phyloP scores from a whole-genome alignment of 2,113 vertebrate genomes.

The Sapayoa aenigma region DNA sequence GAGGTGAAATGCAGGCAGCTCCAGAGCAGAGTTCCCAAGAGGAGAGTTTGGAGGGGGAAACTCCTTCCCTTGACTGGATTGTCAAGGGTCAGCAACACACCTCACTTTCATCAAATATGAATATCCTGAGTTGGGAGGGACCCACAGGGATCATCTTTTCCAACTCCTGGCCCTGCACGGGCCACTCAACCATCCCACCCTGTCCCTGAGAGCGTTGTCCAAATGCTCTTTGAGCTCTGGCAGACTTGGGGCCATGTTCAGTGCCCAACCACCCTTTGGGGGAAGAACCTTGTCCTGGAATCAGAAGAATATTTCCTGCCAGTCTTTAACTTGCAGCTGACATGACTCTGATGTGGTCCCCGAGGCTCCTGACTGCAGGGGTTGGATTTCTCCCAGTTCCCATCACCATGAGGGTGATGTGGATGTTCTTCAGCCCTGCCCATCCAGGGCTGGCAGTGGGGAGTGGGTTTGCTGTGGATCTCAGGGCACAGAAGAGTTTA shows the following conservation, averaged over 20 bases:
- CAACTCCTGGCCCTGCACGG: accelerated
- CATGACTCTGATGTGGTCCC: too few species aligned
- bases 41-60: neutral
- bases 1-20: neutral
- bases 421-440: too few species aligned
- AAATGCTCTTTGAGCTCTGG: neutral
- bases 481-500: too few species aligned
- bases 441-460: too few species aligned
- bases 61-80: neutral
- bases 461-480: neutral
- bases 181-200: neutral
- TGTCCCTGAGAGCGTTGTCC: neutral
- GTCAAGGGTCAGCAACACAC: accelerated
- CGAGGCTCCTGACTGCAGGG: neutral
- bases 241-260: neutral
- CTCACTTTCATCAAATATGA: neutral
- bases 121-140: neutral
- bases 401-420: neutral
- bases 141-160: accelerated
- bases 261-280: neutral
- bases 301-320: neutral
- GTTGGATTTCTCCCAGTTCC: neutral
- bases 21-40: accelerated
- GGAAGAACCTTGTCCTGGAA: too few species aligned
- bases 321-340: neutral